These are phyloP conservation scores for Allolobophora icterica DNA, from an alignment of 2,888 invertebrate genomes.

Conservation along the genomic window DNA sequence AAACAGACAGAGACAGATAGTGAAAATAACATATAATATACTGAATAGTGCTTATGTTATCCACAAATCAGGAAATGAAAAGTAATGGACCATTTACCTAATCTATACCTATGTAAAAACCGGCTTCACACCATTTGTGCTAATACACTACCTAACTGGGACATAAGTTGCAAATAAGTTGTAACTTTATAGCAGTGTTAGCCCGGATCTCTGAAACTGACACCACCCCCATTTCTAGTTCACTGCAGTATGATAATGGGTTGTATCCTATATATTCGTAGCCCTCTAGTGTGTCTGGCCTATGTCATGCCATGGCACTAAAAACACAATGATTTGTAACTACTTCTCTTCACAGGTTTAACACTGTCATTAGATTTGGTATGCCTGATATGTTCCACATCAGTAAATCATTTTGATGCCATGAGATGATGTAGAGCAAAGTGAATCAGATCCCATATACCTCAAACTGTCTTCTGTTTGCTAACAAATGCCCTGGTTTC, in stretches of 20 bases:
- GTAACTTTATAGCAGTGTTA: not conserved
- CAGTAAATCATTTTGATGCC: not conserved
- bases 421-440: not conserved
- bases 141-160: not conserved
- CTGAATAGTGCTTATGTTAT: not conserved
- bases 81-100: not conserved
- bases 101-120: not conserved
- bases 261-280: not conserved
- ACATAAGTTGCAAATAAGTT: not conserved
- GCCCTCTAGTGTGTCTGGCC: not conserved
- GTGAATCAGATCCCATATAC: too few relatives aligned
- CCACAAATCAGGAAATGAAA: not conserved
- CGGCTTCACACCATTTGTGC: not conserved
- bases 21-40: not conserved
- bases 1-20: not conserved
- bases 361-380: not conserved
- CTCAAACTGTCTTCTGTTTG: too few relatives aligned
- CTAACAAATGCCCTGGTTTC: too few relatives aligned
- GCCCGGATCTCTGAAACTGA: not conserved
- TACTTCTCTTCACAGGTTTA: not conserved
- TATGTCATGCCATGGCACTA: not conserved
- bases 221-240: not conserved
- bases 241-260: not conserved
- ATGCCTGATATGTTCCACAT: not conserved
- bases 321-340: not conserved